Conservation (phyloP, 2,113 vertebrate genomes). For the Tenebrosternarchus preto region DNA sequence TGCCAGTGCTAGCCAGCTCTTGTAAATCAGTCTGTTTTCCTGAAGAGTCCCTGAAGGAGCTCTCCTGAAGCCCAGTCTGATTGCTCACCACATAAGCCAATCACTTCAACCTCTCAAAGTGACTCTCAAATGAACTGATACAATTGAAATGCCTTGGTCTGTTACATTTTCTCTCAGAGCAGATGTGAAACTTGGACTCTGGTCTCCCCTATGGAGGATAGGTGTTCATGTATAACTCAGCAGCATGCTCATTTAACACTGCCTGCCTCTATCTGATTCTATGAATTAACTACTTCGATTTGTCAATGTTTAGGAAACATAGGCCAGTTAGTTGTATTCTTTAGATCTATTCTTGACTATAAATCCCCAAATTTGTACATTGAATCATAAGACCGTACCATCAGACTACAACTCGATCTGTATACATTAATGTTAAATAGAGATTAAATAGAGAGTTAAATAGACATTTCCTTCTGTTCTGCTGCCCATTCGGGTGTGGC, state of each 20-base stretch:
- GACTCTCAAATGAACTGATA: slow-evolving; percentile 50
- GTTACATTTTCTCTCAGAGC: slow-evolving; percentile 20
- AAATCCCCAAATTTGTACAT: not conserved
- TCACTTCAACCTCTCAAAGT: slow-evolving; percentile 71
- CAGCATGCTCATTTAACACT: not conserved
- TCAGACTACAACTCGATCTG: not conserved
- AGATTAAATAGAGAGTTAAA: not conserved
- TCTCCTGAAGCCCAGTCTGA: slow-evolving; percentile 67
- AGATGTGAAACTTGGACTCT: slow-evolving; percentile 20
- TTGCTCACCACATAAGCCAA: slow-evolving; percentile 73
- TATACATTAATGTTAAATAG: not conserved
- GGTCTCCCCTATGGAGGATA: slow-evolving; percentile 24
- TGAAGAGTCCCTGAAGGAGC: slow-evolving; percentile 61
- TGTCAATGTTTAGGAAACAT: not conserved
- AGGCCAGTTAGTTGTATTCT: not conserved
- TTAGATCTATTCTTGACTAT: not conserved
- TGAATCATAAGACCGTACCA: not conserved
- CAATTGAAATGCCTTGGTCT: slow-evolving; percentile 29
- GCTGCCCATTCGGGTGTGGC: not conserved
- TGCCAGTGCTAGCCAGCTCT: slow-evolving; percentile 58
- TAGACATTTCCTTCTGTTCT: not conserved
- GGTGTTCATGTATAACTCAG: slow-evolving; percentile 1
- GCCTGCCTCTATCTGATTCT: not conserved
- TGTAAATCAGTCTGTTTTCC: slow-evolving; percentile 67
- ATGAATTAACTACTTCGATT: slow-evolving; percentile 25